Evolutionary conservation across 2,113 vertebrate species (phyloP).

Genomic region (Mus spicilegus): DNA sequence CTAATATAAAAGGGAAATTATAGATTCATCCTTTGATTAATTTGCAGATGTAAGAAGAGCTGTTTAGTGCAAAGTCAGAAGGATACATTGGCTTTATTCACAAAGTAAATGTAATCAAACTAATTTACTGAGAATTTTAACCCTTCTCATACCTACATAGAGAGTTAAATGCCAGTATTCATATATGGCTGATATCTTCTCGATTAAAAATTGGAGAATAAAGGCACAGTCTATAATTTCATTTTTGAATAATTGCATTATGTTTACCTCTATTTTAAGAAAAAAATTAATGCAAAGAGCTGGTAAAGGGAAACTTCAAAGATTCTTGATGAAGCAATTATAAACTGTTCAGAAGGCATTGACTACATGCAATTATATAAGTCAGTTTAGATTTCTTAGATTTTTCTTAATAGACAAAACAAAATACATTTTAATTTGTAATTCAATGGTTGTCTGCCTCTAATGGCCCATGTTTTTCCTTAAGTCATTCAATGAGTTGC

Average conservation of each 20-base stretch:
- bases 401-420: not conserved
- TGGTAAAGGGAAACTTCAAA: not conserved
- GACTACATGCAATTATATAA: constrained; percentile 17
- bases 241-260: not conserved
- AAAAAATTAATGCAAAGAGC: not conserved
- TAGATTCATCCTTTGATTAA: not conserved
- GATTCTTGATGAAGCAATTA: not conserved
- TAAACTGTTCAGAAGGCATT: not conserved
- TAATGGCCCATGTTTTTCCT: not conserved
- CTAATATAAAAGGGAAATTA: not conserved
- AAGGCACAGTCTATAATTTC: not conserved
- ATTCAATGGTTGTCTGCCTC: not conserved
- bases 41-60: not conserved
- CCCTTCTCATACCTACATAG: not conserved
- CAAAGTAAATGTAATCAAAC: constrained; percentile 39
- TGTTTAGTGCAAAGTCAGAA: not conserved
- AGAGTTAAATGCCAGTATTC: not conserved
- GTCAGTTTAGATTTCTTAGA: not conserved
- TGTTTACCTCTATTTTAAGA: not conserved
- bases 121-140: not conserved
- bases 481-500: not conserved
- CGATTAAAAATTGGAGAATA: not conserved
- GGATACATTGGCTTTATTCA: not conserved
- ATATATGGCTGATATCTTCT: not conserved
- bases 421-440: not conserved